phyloP scores from a whole-genome alignment of 2,888 invertebrate genomes.

The Apantesis nais region DNA sequence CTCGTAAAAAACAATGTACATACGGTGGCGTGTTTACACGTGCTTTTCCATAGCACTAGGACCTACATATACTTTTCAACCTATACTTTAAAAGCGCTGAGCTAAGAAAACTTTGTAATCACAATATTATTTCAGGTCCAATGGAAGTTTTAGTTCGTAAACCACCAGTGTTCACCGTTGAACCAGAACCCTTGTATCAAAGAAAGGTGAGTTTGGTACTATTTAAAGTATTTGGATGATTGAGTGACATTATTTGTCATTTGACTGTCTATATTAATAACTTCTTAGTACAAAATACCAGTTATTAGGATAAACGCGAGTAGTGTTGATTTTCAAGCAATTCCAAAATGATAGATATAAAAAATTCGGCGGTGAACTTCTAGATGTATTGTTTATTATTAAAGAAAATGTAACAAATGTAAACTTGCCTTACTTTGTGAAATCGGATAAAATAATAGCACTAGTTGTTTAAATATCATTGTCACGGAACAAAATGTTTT shows the following conservation, averaged over 20 bases:
- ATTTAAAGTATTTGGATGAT: neutral
- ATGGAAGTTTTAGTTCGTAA: conserved; percentile 95
- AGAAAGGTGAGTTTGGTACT: conserved; percentile 87
- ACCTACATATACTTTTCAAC: no score
- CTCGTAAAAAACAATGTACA: no score
- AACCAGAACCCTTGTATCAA: conserved; percentile 96
- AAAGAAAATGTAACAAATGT: neutral
- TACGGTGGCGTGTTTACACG: no score
- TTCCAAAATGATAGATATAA: neutral
- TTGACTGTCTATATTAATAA: neutral
- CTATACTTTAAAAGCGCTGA: neutral
- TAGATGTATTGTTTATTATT: no score
- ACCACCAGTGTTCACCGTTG: conserved; percentile 95
- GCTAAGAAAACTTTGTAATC: neutral
- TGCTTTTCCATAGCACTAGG: no score
- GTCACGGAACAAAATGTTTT: no score
- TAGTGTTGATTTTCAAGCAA: no score
- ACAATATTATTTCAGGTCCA: conserved; percentile 70
- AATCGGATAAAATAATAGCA: neutral
- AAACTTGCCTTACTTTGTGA: neutral
- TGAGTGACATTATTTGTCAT: neutral
- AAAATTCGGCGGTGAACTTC: neutral
- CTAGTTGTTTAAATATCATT: no score
- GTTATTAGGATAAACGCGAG: neutral
- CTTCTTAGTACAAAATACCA: no score